Conservation (phyloP, 2,113 vertebrate genomes). For the Sprattus sprattus region DNA sequence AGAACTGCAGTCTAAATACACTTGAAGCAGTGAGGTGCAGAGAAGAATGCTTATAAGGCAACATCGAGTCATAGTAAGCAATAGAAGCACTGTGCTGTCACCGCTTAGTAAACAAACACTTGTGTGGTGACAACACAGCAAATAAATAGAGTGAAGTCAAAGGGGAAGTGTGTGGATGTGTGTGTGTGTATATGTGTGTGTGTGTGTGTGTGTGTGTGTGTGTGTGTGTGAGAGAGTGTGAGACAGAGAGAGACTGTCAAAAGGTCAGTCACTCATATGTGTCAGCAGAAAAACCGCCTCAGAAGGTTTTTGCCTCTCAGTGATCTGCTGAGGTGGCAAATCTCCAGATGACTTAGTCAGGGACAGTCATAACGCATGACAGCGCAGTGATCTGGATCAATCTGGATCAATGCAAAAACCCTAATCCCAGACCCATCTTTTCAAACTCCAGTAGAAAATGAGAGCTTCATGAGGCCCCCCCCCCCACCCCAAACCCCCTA, state of each 20-base stretch:
- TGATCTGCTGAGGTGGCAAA: not conserved
- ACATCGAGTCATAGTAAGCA: not conserved
- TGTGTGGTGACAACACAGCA: not conserved
- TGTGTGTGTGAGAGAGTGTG: not conserved
- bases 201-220: not conserved
- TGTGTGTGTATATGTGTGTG: not conserved
- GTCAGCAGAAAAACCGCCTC: too few relatives aligned
- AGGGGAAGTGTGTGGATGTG: not conserved
- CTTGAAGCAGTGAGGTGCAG: constrained; percentile 9
- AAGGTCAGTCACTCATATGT: not conserved
- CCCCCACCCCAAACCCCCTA: too few relatives aligned
- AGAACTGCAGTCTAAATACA: not conserved
- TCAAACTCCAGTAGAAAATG: not conserved
- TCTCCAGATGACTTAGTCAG: not conserved
- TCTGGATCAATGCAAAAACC: not conserved
- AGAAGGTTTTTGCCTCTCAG: not conserved
- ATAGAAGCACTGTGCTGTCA: not conserved
- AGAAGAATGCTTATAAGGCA: not conserved
- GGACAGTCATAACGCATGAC: not conserved
- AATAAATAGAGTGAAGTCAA: not conserved
- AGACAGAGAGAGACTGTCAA: not conserved
- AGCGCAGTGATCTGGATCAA: not conserved
- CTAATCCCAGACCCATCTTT: not conserved
- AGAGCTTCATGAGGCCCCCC: not conserved
- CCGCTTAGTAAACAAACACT: not conserved